Conservation (phyloP, 53 echinoderm and acorn worm species). For the Echinometra lucunter region DNA sequence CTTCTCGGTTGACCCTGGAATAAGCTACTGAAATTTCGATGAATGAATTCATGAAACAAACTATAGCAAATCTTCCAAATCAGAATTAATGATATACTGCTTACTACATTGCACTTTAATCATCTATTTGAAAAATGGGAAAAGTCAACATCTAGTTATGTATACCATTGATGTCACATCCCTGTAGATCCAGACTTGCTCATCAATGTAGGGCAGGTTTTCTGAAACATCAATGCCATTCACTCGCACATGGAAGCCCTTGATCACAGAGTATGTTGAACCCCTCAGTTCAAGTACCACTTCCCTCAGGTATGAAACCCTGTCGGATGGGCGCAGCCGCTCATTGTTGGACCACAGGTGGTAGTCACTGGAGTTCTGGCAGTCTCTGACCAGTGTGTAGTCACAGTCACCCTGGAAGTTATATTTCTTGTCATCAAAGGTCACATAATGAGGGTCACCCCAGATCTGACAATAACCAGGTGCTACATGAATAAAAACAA, state of each 20-base stretch:
- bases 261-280: constrained; percentile 59
- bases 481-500: not conserved
- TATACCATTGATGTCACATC: constrained; percentile 60
- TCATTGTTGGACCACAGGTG: constrained; percentile 74
- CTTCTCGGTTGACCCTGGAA: too few relatives aligned
- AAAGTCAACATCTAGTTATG: too few relatives aligned
- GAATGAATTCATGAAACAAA: too few relatives aligned
- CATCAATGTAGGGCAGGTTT: constrained; percentile 71
- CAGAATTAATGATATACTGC: too few relatives aligned
- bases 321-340: constrained; percentile 66
- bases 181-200: constrained; percentile 71
- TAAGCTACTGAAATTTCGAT: not conserved
- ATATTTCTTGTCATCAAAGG: constrained; percentile 72
- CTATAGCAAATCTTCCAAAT: too few relatives aligned
- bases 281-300: constrained; percentile 68
- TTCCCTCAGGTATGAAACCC: constrained; percentile 76
- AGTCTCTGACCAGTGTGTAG: constrained; percentile 66
- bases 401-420: constrained; percentile 79
- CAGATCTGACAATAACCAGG: constrained; percentile 72
- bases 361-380: constrained; percentile 43
- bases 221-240: constrained; percentile 72
- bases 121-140: too few relatives aligned
- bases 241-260: constrained; percentile 68
- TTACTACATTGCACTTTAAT: too few relatives aligned
- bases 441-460: constrained; percentile 77